phyloP scores from a whole-genome alignment of 2,113 vertebrate species.

The Pseudorhombus dupliciocellatus region DNA sequence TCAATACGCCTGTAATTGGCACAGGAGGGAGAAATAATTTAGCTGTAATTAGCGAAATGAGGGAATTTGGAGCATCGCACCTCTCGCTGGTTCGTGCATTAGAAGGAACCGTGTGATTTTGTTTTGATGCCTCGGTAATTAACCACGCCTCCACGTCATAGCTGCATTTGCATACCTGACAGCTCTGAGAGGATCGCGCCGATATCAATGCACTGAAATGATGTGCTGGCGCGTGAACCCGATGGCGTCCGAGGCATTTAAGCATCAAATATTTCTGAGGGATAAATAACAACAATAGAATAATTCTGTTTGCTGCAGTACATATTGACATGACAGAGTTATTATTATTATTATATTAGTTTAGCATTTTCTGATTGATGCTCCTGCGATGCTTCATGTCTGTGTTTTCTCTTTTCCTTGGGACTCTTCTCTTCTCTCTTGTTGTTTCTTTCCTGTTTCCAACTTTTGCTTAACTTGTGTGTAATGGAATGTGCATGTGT shows the following conservation, averaged over 20 bases:
- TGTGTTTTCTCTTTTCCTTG: neutral
- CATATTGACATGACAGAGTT: too few species aligned
- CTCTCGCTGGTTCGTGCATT: slow-evolving; percentile 38
- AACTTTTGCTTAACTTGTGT: slow-evolving; percentile 32
- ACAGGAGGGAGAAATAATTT: slow-evolving; percentile 49
- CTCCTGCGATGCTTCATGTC: neutral
- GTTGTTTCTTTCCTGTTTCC: slow-evolving; percentile 11
- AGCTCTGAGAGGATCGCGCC: neutral
- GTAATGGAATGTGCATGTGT: neutral
- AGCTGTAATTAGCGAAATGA: slow-evolving; percentile 60
- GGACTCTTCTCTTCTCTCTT: neutral
- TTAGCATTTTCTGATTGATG: too few species aligned
- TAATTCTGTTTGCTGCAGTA: too few species aligned
- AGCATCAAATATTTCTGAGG: too few species aligned
- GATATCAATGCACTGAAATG: neutral
- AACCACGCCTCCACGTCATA: slow-evolving; percentile 14
- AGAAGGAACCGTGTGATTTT: slow-evolving; percentile 16
- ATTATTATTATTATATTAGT: too few species aligned
- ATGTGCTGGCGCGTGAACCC: neutral
- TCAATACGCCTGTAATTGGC: slow-evolving; percentile 58
- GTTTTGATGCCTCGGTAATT: slow-evolving; percentile 36
- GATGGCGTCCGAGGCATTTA: neutral
- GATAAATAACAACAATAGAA: too few species aligned
- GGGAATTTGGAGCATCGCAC: slow-evolving; percentile 37
- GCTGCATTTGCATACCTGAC: neutral